Percentiles rank a stretch among this genome's conserved stretches.
Conservation (phyloP, 2,113 vertebrate species). For the Scophthalmus maximus region DNA sequence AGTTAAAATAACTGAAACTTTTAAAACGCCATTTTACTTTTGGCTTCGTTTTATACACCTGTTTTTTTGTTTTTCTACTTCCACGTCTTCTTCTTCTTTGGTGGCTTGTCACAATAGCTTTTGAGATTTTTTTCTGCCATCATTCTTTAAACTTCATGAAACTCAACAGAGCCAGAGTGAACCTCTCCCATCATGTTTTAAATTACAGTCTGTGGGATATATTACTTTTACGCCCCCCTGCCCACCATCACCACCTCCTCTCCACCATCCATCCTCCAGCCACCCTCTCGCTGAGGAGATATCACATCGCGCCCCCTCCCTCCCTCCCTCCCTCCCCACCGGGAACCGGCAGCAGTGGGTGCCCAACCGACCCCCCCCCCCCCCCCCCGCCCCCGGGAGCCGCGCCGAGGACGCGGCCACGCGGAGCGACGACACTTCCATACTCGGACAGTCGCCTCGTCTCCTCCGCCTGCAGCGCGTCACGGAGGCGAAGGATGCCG, state of each 20-base stretch:
- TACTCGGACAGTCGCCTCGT: conserved; percentile 43
- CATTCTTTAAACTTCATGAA: neutral
- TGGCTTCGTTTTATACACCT: no score
- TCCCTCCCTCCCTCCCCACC: conserved; percentile 43
- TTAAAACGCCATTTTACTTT: no score
- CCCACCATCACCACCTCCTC: conserved; percentile 5
- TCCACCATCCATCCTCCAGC: neutral
- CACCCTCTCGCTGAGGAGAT: conserved; percentile 22
- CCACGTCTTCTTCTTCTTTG: no score
- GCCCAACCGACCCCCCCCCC: conserved; percentile 47
- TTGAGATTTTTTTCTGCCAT: neutral
- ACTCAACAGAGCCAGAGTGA: no score
- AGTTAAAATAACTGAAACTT: no score
- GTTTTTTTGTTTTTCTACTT: no score
- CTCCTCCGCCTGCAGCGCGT: conserved; percentile 30
- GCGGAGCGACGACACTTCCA: conserved; percentile 48
- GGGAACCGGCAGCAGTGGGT: conserved; percentile 43
- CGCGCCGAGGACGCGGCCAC: conserved; percentile 44
- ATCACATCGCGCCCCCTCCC: conserved; percentile 7
- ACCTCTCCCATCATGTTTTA: neutral
- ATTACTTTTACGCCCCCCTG: conserved; percentile 10
- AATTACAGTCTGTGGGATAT: neutral
- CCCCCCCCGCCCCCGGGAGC: conserved; percentile 46
- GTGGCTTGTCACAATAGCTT: no score
- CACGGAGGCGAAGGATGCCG: conserved; percentile 31